Base-by-base conservation (phyloP, 1,140 invertebrate species). In the Euborellia annulipes region DNA sequence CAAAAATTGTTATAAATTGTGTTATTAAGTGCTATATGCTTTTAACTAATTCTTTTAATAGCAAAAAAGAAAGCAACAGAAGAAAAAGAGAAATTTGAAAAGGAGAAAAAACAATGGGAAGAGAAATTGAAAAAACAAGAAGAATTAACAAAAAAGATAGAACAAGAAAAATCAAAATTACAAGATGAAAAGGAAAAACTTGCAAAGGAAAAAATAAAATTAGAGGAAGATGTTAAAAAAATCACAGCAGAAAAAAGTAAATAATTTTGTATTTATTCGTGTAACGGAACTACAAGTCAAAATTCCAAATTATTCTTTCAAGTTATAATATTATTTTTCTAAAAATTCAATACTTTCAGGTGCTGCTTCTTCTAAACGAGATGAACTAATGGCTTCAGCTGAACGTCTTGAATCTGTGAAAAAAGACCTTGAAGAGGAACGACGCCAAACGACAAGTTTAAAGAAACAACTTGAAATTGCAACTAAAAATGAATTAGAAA, bases 351-450 rank as follows among this genome's bases (percentile, higher is more conserved):
- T 36, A 43, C 45, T 19, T 14, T 14, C 3, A 36, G 32, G 9
- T 36, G n/a, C 20, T 14, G n/a, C 32, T 16, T 46, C 46, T 45
- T 43, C 38, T 16, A 32, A 37, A 39, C 21, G 11, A 41, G 36
- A 41, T 18, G 41, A 27, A 16, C 38, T 22, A 53, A 48, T 43
- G 19, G 23, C 4, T 6, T 4, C 23, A 6, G 4, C 23, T 51
- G 54, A 27, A 17, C 62, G 62, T 58, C 63, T 69, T 46, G 68
- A 73, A 56, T 60, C 66, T 11, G 52, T 72, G 2, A 71, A 72
- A 54, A 63, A 60, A 44, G 68, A 73, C 38, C 55, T 72, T 45
- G 70, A 72, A 41, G 56, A 56, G 22, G 72, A 73, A 55, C 50
- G 57, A 21, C 43, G 43, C 18, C 49, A 54, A 47, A 27, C 51